Base-by-base conservation (phyloP, 1,140 invertebrate species). In the Caenorhabditis remanei region DNA sequence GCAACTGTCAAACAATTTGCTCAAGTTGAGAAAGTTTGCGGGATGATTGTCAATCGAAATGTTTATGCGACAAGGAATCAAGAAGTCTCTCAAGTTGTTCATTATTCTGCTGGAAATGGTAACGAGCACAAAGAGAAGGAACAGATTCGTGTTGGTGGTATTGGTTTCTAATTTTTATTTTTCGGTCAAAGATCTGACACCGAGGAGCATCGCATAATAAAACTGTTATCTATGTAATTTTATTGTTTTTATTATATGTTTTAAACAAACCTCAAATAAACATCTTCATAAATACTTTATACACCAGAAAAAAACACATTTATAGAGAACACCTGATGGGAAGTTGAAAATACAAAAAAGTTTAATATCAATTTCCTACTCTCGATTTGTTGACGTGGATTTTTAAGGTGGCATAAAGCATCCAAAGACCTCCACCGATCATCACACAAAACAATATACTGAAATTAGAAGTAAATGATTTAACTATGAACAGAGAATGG, bases 1-100 rank as follows among this genome's bases (percentile, higher is more conserved):
- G 84, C 58, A 9, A 50, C 84, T 8, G 61, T 85, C 9, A 85
- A 85, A 50, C 84, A 85, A 67, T 85, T 85, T n/a, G 84, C 58
- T 48, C 58, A 85, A 65, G 46, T 63, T 50, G 84, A 85, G n/a
- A 65, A 50, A 40, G 8, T 85, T 13, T 85, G 84, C 32, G 84
- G 84, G 50, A 63, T 85, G 56, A 85, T 65, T 85, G 84, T 65
- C 0, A 85, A 85, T 21, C 32, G 84, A 48, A 65, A 85, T 65
- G 84, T 85, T 2, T 85, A 85, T 79, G 43, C 46, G 2, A 79
- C 46, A 48, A 24, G n/a, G 19, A 79, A 24, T n/a, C 46, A 79
- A 43, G 2, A 50, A 0, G 4, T 21, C 11, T 50, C 71, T 19
- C 46, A 79, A 24, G 53, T 79, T 48, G n/a, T 50, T 24, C 71